Evolutionary conservation across 2,797 vertebrate species (phyloP).

Genomic region (Carcharodon carcharias): DNA sequence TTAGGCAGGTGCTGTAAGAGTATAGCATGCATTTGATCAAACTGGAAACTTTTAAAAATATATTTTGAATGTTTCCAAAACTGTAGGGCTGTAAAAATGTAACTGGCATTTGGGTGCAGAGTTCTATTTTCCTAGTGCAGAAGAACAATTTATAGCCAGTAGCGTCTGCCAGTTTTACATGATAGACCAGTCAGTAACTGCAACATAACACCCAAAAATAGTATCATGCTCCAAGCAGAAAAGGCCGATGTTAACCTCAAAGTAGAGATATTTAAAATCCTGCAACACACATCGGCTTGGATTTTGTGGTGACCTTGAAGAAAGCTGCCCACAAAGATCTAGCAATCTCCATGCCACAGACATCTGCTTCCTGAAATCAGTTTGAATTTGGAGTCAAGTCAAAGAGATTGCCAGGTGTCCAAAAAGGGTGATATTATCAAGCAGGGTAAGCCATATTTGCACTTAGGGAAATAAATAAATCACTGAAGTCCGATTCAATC

Average conservation of each 20-base stretch:
- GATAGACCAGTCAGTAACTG: background rate
- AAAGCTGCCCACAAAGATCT: background rate
- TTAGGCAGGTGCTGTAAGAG: background rate
- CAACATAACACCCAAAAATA: background rate
- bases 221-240: background rate
- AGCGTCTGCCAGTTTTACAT: background rate
- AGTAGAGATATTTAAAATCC: background rate
- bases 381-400: background rate
- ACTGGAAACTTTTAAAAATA: background rate
- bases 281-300: background rate
- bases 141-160: background rate
- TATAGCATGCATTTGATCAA: background rate
- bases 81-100: background rate
- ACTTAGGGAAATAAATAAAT: no score
- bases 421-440: background rate
- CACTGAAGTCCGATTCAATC: no score
- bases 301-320: background rate
- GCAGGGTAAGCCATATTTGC: background rate
- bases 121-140: background rate
- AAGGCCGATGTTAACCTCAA: background rate
- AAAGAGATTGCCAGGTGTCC: background rate
- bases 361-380: background rate
- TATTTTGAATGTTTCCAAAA: background rate
- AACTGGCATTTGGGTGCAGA: background rate
- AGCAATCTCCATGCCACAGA: background rate